Base-by-base conservation (phyloP, 1,140 invertebrate species). In the Caenorhabditis briggsae region DNA sequence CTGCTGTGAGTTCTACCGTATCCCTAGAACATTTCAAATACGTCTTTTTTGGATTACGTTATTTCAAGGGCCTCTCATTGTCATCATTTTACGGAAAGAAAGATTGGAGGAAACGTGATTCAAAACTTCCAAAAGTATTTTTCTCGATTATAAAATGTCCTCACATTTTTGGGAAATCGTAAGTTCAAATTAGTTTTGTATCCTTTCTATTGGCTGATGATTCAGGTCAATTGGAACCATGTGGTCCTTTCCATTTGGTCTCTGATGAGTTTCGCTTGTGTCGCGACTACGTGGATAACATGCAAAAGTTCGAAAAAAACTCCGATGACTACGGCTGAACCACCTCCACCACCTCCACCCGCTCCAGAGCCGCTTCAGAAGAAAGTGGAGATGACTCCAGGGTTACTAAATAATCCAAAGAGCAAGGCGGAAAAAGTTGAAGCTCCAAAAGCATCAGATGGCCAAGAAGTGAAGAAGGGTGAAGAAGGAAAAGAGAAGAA, bases 151-250 rank as follows among this genome's bases (percentile, higher is more conserved):
- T 70, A 70, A 5, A 46, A 70, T 70, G 64, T 43, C 64, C 64
- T 70, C 64, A 25, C 64, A 70, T 18, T 70, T 70, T 14, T 70
- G 64, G 64, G 41, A 46, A 46, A 70, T 46, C 46, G 64, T 70
- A n/a, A 70, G 64, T 70, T 70, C 1, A 18, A 61, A 25, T 25
- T 9, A 18, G 5, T 9, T 9, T 14, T 20, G 23, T 25, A 9
- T 11, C 7, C 8, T 1, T 9, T 12, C n/a, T 12, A 25, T 0
- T 18, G 16, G 5, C 2, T 12, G 5, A 53, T 1, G 25, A 12
- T 46, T 18, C 41, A 70, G 64, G 41, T 70, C 41, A 20, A 70
- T 20, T 70, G 41, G 64, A 46, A 70, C 41, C n/a, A 46, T 14
- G 5, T 70, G 33, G 9, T 46, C n/a, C 33, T 70, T 11, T n/a